These are phyloP conservation scores for Rhagoletis pomonella DNA, from an alignment of 1,140 invertebrate genomes.

Conservation along the genomic window DNA sequence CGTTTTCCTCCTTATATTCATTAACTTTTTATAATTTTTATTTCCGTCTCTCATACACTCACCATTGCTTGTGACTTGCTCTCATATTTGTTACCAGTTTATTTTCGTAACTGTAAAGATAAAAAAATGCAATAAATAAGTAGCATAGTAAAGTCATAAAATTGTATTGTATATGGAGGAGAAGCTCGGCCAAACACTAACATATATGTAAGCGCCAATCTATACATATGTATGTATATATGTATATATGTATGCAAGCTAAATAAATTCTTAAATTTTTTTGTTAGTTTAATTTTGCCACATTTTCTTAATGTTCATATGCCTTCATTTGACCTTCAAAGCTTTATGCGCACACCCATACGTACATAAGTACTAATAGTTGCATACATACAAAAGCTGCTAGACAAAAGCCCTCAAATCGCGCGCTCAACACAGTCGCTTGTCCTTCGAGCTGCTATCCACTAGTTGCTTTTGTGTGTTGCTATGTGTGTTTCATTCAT, in stretches of 20 bases:
- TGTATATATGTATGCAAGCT: background rate
- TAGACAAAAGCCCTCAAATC: background rate
- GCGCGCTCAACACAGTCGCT: too few relatives aligned
- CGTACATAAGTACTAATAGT: too few relatives aligned
- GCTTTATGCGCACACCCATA: background rate
- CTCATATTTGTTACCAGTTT: background rate
- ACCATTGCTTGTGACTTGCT: background rate
- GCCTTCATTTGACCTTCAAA: slow-evolving; percentile 47
- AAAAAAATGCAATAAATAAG: background rate
- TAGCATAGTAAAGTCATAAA: background rate
- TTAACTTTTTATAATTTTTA: background rate
- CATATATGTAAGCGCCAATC: too few relatives aligned
- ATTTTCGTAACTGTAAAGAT: background rate
- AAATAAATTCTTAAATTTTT: background rate
- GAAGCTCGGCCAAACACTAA: background rate
- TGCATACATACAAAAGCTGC: background rate
- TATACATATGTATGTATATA: background rate
- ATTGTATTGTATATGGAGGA: background rate
- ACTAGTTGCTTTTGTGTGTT: background rate
- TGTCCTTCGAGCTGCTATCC: background rate
- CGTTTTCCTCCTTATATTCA: background rate
- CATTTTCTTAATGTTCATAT: slow-evolving; percentile 12
- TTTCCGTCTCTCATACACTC: background rate
- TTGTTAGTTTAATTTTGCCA: background rate
- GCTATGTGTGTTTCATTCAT: slow-evolving; percentile 8